Conservation (phyloP, 1,140 invertebrate genomes). For the Drosophila littoralis region DNA sequence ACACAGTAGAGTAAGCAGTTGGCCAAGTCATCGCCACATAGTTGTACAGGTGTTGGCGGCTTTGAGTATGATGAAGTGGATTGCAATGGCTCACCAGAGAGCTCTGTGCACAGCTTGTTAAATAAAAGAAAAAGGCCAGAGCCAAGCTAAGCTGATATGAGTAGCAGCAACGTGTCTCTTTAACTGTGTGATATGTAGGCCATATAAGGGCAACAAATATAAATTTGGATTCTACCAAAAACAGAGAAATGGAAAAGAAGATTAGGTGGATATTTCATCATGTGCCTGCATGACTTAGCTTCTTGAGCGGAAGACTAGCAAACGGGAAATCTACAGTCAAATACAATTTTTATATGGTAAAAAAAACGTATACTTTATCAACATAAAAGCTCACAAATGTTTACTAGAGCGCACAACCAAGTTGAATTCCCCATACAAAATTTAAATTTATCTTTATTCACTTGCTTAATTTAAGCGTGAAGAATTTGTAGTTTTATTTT, state of each 20-base stretch:
- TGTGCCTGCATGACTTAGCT: too few relatives aligned
- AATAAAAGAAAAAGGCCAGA: conserved; percentile 21
- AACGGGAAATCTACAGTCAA: too few relatives aligned
- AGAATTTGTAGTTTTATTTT: conserved; percentile 47
- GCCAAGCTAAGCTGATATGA: conserved; percentile 22
- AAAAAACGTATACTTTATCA: too few relatives aligned
- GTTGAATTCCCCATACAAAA: not conserved
- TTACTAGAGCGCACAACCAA: not conserved
- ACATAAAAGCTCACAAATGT: too few relatives aligned
- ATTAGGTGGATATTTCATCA: too few relatives aligned
- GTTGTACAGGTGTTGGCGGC: conserved; percentile 57
- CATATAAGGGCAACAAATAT: not conserved
- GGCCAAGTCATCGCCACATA: conserved; percentile 38
- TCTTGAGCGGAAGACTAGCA: too few relatives aligned
- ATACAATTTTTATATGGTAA: too few relatives aligned
- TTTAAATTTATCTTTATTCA: not conserved
- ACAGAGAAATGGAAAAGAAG: not conserved
- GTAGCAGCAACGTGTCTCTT: conserved; percentile 5
- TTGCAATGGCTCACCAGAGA: conserved; percentile 51
- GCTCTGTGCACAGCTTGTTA: conserved; percentile 9
- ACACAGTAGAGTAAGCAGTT: conserved; percentile 39
- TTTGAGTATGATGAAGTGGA: conserved; percentile 76
- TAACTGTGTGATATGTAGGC: not conserved
- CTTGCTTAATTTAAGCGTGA: conserved; percentile 41
- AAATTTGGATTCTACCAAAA: not conserved